These are phyloP conservation scores for Sylvilagus bachmani DNA, from an alignment of 2,113 vertebrate genomes.

Conservation along the genomic window DNA sequence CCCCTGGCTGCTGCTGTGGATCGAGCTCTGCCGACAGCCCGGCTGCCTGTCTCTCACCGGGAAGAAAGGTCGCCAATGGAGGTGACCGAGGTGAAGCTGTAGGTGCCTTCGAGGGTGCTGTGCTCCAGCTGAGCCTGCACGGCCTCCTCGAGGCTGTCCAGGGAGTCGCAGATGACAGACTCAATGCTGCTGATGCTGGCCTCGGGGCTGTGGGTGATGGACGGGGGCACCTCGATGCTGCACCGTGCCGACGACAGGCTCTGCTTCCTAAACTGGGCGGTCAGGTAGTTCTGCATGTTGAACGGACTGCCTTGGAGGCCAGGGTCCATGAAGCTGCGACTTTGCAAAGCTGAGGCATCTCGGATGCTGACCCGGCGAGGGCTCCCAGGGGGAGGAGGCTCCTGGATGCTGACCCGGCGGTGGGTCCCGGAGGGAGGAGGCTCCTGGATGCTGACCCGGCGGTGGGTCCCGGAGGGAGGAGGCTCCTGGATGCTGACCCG, in stretches of 20 bases:
- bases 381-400: rapidly evolving
- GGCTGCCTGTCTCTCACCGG: slow-evolving; percentile 39
- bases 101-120: rapidly evolving
- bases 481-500: background rate
- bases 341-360: background rate
- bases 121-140: rapidly evolving
- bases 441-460: rapidly evolving
- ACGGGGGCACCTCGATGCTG: background rate
- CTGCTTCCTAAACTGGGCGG: background rate
- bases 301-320: rapidly evolving
- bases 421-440: background rate
- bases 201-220: background rate
- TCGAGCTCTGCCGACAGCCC: background rate
- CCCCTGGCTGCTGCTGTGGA: background rate
- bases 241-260: rapidly evolving
- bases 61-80: rapidly evolving
- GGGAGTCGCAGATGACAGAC: background rate
- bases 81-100: rapidly evolving
- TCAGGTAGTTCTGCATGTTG: rapidly evolving
- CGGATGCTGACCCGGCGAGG: background rate
- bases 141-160: background rate
- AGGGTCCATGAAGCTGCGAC: background rate
- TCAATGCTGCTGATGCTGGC: background rate
- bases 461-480: rapidly evolving
- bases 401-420: background rate